These are phyloP conservation scores for Malacoraja senta DNA, from an alignment of 2,797 vertebrate genomes.

Conservation along the genomic window DNA sequence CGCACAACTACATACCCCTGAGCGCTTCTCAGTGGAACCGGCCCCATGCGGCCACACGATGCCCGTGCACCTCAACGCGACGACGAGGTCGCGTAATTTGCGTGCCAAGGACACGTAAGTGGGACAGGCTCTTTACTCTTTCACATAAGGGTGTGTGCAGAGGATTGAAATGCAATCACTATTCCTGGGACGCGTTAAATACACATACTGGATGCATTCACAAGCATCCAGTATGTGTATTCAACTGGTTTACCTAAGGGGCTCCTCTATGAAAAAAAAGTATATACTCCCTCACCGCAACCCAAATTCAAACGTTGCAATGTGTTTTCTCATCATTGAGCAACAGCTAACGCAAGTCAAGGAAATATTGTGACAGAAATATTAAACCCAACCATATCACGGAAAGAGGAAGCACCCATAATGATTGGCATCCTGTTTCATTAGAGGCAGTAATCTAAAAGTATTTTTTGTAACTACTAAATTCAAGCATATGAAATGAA, in stretches of 20 bases:
- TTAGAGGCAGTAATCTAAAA: not conserved
- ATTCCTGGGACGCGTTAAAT: too few relatives aligned
- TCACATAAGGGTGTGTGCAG: too few relatives aligned
- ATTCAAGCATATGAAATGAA: not conserved
- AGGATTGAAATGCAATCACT: too few relatives aligned
- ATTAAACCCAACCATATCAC: not conserved
- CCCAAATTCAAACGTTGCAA: not conserved
- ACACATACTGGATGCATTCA: too few relatives aligned
- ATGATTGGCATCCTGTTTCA: not conserved
- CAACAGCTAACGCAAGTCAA: not conserved
- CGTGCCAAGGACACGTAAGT: too few relatives aligned
- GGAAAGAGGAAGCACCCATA: not conserved
- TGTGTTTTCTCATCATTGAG: not conserved
- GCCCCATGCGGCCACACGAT: too few relatives aligned
- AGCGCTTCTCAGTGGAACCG: too few relatives aligned
- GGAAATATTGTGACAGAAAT: not conserved
- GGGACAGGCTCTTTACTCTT: too few relatives aligned
- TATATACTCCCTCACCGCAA: not conserved
- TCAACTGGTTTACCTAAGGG: not conserved
- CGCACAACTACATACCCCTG: too few relatives aligned
- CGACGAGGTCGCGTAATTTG: too few relatives aligned
- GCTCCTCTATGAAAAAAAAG: not conserved
- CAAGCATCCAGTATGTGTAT: too few relatives aligned
- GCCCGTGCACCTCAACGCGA: too few relatives aligned
- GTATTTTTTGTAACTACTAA: not conserved